Evolutionary conservation across 2,888 invertebrate species (phyloP), one percentile per base, ranked within the genome.

Genomic region (Calephelis perditalis): DNA sequence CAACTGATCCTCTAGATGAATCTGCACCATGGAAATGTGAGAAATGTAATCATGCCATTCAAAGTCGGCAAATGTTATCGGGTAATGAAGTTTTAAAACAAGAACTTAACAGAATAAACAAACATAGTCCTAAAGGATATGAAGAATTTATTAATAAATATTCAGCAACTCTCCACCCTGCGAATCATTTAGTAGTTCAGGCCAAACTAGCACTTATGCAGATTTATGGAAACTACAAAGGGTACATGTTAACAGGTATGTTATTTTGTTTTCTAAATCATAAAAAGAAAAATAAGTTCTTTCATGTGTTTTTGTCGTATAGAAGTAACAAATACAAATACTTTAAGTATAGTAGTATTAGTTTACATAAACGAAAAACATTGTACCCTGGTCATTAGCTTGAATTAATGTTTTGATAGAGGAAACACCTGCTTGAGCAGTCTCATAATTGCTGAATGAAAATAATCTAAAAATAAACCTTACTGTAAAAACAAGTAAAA

Each of bases 121-220:
- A 91, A 71, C 82, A 75, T 0, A 82, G 87, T 11, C 93, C 94
- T 0, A 78, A 79, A 45, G 86, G 85, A 1, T 89, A 93, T 58
- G 95, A 95, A 77, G 91, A 92, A 2, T 94, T 95, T 65, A 84
- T 95, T 57, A 79, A 86, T 11, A 94, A 93, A 67, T 92, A 94
- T 70, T 91, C 92, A 59, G 88, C 91, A 60, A 92, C 93, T 7
- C 76, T 95, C 60, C 95, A 95, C 76, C 92, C 93, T 1, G 92
- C 84, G 49, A 95, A 95, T 70, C 93, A 93, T 70, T 92, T 95
- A 68, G 86, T 94, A 0, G 77, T 95, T 15, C 93, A 94, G 74
- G 92, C 94, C 1, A 95, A 95, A 74, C 92, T 94, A 73, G 93
- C 94, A 4, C 80, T 95, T 45, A 86, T 92, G 57, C 95, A 95